A percentile compares a stretch with the other conserved stretches of the same genome.
These are phyloP conservation scores for Dipodomys stephensi DNA, from an alignment of 2,113 vertebrate species.

Conservation along the genomic window DNA sequence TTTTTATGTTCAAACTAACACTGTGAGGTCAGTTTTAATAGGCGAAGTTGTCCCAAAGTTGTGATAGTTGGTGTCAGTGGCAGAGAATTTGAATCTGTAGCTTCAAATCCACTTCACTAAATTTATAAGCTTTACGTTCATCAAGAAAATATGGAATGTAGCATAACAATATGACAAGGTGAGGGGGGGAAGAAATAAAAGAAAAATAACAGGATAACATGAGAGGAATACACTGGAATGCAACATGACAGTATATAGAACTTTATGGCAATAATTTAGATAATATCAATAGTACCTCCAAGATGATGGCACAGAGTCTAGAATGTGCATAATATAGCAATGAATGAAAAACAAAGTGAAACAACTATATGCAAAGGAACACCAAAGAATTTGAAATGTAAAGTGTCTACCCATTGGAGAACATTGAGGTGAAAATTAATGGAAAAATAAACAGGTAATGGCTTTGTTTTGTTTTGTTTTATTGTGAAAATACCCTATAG, in stretches of 20 bases:
- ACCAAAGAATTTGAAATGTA: background rate
- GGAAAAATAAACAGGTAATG: background rate
- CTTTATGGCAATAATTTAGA: background rate
- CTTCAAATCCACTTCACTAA: background rate
- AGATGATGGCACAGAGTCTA: background rate
- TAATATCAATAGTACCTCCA: background rate
- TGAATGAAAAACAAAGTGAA: background rate
- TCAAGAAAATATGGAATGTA: background rate
- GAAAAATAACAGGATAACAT: too few relatives aligned
- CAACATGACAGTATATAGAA: background rate
- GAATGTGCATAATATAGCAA: background rate
- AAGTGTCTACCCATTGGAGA: background rate
- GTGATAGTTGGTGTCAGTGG: background rate
- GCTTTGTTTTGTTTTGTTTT: background rate
- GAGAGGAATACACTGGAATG: too few relatives aligned
- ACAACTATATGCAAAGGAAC: background rate
- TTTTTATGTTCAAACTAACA: background rate
- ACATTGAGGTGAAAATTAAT: background rate
- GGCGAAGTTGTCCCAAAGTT: background rate
- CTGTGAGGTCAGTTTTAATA: background rate
- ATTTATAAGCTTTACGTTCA: background rate
- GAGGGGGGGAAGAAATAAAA: background rate
- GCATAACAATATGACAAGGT: background rate
- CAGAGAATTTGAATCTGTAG: background rate
- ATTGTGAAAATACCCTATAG: too few relatives aligned